Base-by-base conservation (phyloP, 2,888 invertebrate genomes). In the Neoaliturus tenellus region DNA sequence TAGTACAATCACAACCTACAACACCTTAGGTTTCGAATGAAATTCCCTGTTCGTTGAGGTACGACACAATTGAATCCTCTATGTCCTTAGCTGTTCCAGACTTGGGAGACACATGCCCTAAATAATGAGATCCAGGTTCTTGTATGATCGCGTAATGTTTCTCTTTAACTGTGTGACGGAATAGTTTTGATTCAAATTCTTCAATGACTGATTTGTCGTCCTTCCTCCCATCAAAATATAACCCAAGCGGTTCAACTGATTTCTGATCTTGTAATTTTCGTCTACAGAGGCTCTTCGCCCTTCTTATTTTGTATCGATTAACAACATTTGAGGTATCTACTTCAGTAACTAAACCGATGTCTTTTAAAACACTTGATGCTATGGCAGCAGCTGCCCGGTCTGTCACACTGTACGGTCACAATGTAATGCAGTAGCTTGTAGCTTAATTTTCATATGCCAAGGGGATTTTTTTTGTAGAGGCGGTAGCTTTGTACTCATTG, bases 371-470 rank as follows among this genome's bases (percentile, higher is more conserved):
- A 71, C 81, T 82, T 31, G 69, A 82, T 69, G 62, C 81, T 82
- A 82, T 82, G 51, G 69, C 81, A 82, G 69, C 71, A 69, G 71
- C 71, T 69, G 81, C 81, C 44, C 44, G 69, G 51, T 82, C 69
- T 69, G 69, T 71, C 31, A 48, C 81, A 48, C 81, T 71, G 51
- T 82, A 82, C 69, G 71, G 35, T 82, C 81, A 33, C 71, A 69
- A 12, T 69, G 81, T 48, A 82, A 69, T 48, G 81, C 71, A 48
- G 81, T 82, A 31, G 81, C 23, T 69, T 82, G 3, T 31, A 82
- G 33, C 17, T 82, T 69, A 62, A 81, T 81, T 44, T 44, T 41
- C 67, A 67, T 67, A 41, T 81, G 62, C 81, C 35, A 81, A 58
- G 62, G 81, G 14, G 25, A 62, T 81, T 81, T 51, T 41, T 55